phyloP scores from a whole-genome alignment of 2,113 vertebrate genomes.

The Elaphurus davidianus region DNA sequence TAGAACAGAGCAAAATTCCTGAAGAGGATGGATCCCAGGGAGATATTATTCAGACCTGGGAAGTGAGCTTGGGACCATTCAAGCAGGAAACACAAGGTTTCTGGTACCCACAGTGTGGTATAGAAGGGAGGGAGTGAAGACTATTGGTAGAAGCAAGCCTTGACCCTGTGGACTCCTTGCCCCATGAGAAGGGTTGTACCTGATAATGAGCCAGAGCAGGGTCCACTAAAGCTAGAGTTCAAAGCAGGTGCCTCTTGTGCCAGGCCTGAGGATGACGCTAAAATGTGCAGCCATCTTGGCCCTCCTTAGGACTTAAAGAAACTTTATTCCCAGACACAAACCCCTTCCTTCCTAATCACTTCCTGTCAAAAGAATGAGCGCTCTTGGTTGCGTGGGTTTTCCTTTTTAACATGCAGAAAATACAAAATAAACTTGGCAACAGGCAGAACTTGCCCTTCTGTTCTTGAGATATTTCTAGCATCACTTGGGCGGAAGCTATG shows the following conservation, averaged over 20 bases:
- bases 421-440: slow-evolving; percentile 58
- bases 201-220: neutral
- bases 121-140: neutral
- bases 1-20: neutral
- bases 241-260: neutral
- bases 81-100: neutral
- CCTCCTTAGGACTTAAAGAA: neutral
- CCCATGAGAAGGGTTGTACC: neutral
- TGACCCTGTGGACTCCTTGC: neutral
- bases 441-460: slow-evolving; percentile 51
- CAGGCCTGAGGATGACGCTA: neutral
- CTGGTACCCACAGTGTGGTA: neutral
- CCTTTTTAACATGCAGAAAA: slow-evolving; percentile 62
- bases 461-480: slow-evolving; percentile 50
- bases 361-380: slow-evolving; percentile 49
- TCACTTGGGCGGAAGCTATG: neutral
- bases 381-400: slow-evolving; percentile 25
- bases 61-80: neutral
- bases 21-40: neutral
- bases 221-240: neutral
- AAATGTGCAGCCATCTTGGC: neutral
- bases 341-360: slow-evolving; percentile 38
- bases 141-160: neutral
- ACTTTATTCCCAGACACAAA: neutral
- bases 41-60: neutral